phyloP scores from a whole-genome alignment of 2,113 vertebrate species.

The Hyaena hyaena region DNA sequence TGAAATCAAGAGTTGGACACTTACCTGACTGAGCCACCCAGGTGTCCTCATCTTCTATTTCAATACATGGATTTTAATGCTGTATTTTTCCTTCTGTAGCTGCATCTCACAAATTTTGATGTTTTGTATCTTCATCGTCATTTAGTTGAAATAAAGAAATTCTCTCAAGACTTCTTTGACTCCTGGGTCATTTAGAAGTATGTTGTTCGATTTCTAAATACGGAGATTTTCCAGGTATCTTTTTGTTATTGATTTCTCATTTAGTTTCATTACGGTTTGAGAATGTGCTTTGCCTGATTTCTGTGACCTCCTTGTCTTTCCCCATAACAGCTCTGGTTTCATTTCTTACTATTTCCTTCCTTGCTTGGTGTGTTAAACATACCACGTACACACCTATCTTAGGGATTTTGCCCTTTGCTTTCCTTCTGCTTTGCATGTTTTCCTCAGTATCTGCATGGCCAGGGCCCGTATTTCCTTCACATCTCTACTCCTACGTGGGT shows the following conservation, averaged over 20 bases:
- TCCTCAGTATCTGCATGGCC: neutral
- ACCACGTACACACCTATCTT: neutral
- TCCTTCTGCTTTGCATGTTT: neutral
- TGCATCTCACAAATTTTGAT: neutral
- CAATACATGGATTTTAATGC: neutral
- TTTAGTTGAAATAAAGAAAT: slow-evolving; percentile 33
- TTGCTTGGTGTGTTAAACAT: neutral
- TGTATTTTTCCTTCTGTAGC: neutral
- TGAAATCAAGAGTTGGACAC: too few species aligned
- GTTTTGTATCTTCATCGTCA: neutral
- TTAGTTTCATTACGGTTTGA: neutral
- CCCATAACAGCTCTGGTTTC: neutral
- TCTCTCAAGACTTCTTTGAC: slow-evolving; percentile 36
- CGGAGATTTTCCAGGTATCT: neutral
- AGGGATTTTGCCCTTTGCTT: neutral
- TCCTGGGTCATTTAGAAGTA: slow-evolving; percentile 13
- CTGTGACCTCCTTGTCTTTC: neutral
- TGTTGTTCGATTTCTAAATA: neutral
- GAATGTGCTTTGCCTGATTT: neutral
- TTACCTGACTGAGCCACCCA: too few species aligned
- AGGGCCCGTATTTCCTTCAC: neutral
- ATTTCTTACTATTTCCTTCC: neutral
- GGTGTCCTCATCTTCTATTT: neutral
- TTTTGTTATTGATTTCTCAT: neutral
- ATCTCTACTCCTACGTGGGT: neutral